Percentiles rank a stretch among this genome's conserved stretches.
Conservation (phyloP, 2,797 vertebrate species). For the Helostoma temminkii region DNA sequence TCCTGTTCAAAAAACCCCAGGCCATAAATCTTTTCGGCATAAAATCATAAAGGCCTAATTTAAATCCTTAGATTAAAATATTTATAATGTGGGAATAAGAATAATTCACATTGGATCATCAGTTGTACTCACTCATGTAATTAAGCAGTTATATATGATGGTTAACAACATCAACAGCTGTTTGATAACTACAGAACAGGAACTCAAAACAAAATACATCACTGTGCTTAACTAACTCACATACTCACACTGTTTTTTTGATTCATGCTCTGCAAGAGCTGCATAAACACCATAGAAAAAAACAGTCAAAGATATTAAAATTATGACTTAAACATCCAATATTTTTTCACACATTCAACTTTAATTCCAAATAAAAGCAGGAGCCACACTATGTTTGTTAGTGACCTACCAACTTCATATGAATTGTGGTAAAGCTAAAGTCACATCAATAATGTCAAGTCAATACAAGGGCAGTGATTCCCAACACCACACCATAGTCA, state of each 20-base stretch:
- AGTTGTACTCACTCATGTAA: conserved; percentile 29
- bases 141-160: conserved; percentile 26
- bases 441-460: conserved; percentile 57
- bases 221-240: not conserved
- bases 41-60: conserved; percentile 43
- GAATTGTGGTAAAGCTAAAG: conserved; percentile 46
- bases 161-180: conserved; percentile 28
- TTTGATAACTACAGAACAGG: not conserved
- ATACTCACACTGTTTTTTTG: not conserved
- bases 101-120: conserved; percentile 25
- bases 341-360: not conserved
- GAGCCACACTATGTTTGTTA: conserved; percentile 22
- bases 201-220: not conserved
- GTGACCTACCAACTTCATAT: conserved; percentile 55
- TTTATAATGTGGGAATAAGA: conserved; percentile 42
- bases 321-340: not conserved
- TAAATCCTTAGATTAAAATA: conserved; percentile 46
- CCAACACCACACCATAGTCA: conserved; percentile 37
- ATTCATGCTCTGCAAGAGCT: not conserved
- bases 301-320: not conserved
- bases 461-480: conserved; percentile 56
- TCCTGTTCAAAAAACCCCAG: conserved; percentile 38
- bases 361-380: not conserved
- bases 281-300: not conserved
- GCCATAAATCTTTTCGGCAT: conserved; percentile 35